A percentile compares a stretch with the other conserved stretches of the same genome.
Conservation (phyloP, 2,113 vertebrate species). For the Narcine bancroftii region DNA sequence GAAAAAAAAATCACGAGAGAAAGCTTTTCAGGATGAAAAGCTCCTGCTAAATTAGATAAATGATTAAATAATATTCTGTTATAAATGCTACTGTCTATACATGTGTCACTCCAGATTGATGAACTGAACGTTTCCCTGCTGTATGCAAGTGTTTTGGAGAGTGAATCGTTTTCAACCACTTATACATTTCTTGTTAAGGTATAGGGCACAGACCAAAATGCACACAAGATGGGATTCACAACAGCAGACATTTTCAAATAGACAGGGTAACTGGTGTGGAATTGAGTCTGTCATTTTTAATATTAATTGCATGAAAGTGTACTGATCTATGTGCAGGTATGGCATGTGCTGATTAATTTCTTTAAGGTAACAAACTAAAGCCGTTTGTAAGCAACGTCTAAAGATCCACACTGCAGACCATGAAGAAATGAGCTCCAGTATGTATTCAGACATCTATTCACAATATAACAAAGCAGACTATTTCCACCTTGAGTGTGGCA, state of each 20-base stretch:
- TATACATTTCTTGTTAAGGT: background rate
- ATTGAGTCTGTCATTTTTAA: background rate
- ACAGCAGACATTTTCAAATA: background rate
- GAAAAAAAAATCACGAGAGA: background rate
- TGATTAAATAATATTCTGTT: background rate
- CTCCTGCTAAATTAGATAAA: slow-evolving; percentile 1
- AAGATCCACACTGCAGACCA: background rate
- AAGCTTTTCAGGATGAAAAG: slow-evolving; percentile 1
- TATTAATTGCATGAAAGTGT: background rate
- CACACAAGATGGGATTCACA: background rate
- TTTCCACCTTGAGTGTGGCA: background rate
- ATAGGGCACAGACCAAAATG: background rate
- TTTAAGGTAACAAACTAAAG: background rate
- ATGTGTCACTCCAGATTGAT: background rate
- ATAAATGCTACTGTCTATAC: background rate
- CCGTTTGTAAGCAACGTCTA: background rate
- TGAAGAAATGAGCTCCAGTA: background rate
- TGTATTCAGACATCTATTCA: background rate
- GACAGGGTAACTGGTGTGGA: background rate
- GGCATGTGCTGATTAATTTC: background rate
- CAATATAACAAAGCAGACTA: background rate
- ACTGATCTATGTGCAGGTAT: background rate
- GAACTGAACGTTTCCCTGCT: background rate
- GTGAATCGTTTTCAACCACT: background rate
- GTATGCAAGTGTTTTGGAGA: background rate